A percentile compares a stretch with the other conserved stretches of the same genome.
phyloP scores from a whole-genome alignment of 2,113 vertebrate species.

The Ophiodon elongatus region DNA sequence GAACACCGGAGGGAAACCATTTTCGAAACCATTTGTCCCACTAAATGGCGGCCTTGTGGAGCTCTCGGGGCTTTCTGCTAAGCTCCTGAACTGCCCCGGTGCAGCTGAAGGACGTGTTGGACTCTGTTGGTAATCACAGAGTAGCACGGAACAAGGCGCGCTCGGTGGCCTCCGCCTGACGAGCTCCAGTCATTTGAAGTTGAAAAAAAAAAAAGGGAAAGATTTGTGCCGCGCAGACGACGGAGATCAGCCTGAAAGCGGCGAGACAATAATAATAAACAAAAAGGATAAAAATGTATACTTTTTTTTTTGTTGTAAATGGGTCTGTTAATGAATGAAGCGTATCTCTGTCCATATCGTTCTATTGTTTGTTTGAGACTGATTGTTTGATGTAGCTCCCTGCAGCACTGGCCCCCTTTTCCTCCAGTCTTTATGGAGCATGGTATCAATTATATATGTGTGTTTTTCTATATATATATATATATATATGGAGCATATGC shows the following conservation, averaged over 20 bases:
- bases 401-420: conserved; percentile 64
- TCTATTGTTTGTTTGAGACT: conserved; percentile 52
- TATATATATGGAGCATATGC: conserved; percentile 78
- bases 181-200: conserved; percentile 29
- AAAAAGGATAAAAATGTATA: conserved; percentile 8
- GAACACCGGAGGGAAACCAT: conserved; percentile 77
- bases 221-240: background rate
- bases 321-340: conserved; percentile 9
- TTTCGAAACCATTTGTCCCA: conserved; percentile 75
- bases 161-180: conserved; percentile 44
- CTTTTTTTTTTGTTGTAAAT: background rate
- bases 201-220: conserved; percentile 44
- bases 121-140: conserved; percentile 72
- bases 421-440: conserved; percentile 71
- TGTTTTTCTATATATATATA: conserved; percentile 68
- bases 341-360: background rate
- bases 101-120: conserved; percentile 73
- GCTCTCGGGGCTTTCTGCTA: conserved; percentile 63
- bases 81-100: conserved; percentile 73
- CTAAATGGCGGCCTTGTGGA: conserved; percentile 76
- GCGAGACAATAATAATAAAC: background rate
- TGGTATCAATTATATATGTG: conserved; percentile 82
- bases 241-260: background rate
- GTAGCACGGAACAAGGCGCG: conserved; percentile 34
- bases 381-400: conserved; percentile 77